These are phyloP conservation scores for Aspidiotus destructor DNA, from an alignment of 2,888 invertebrate genomes.

Conservation along the genomic window DNA sequence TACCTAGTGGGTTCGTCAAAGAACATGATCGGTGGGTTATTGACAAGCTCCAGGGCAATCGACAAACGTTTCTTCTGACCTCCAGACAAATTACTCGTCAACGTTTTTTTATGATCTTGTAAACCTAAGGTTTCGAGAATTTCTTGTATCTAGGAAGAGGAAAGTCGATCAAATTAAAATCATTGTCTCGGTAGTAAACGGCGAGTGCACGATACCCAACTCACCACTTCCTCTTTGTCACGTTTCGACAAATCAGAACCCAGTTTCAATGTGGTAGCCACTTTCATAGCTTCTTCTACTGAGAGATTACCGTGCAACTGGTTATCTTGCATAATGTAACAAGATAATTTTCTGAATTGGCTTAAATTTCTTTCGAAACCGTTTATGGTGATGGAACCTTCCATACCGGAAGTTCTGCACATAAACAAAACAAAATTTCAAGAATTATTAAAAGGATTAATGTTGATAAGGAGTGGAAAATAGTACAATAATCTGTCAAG, in stretches of 20 bases:
- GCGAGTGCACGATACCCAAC: constrained; percentile 41
- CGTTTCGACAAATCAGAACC: constrained; percentile 56
- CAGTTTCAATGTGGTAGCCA: constrained; percentile 82
- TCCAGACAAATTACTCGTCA: constrained; percentile 85
- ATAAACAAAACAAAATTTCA: neutral
- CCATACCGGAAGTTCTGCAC: constrained; percentile 63
- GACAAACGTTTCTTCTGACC: constrained; percentile 92
- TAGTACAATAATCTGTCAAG: no score
- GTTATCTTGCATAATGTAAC: constrained; percentile 95
- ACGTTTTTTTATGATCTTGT: constrained; percentile 74
- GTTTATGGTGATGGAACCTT: constrained; percentile 76
- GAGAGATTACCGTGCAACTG: constrained; percentile 84
- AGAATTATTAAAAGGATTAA: neutral
- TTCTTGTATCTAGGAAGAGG: constrained; percentile 66
- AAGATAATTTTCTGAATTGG: constrained; percentile 81
- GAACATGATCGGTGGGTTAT: constrained; percentile 96
- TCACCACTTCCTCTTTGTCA: constrained; percentile 75
- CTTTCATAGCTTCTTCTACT: constrained; percentile 88
- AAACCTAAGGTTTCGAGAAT: constrained; percentile 82
- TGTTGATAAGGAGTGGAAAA: no score
- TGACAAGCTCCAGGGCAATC: constrained; percentile 86
- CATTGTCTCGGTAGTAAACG: neutral
- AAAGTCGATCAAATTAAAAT: constrained; percentile 14
- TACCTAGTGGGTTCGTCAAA: constrained; percentile 89
- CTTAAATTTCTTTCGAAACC: constrained; percentile 72